phyloP scores from a whole-genome alignment of 2,113 vertebrate species.

The Nannobrachium achirus region DNA sequence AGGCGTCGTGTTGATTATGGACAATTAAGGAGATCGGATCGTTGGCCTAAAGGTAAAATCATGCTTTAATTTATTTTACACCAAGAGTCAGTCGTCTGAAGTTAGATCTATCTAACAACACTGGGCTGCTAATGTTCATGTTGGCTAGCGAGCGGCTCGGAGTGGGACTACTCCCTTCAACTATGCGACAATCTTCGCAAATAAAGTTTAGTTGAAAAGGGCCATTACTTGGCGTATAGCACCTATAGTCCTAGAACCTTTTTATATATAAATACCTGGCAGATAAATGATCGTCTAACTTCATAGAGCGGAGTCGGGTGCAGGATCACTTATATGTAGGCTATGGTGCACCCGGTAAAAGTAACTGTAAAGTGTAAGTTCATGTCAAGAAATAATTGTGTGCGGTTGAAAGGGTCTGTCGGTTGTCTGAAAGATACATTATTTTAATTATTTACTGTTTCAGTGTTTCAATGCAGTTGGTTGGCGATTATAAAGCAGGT shows the following conservation, averaged over 20 bases:
- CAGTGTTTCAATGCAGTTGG: neutral
- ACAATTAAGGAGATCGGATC: conserved; percentile 19
- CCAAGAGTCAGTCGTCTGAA: neutral
- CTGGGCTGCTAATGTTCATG: conserved; percentile 41
- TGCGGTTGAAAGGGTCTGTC: no score
- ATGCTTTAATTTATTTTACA: neutral
- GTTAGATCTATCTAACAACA: conserved; percentile 21
- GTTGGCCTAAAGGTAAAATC: conserved; percentile 44
- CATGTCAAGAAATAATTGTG: no score
- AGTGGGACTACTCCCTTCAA: conserved; percentile 53
- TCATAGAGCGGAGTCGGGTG: no score
- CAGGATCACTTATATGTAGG: no score
- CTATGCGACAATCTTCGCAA: conserved; percentile 2
- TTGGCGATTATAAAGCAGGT: neutral
- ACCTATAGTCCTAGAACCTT: neutral
- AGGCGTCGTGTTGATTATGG: conserved; percentile 36
- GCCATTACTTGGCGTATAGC: neutral
- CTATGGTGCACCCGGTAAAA: no score
- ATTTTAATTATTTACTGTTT: no score
- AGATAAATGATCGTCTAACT: no score
- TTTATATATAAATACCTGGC: neutral
- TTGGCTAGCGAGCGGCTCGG: conserved; percentile 52
- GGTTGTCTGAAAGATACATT: no score
- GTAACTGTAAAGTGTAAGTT: no score
- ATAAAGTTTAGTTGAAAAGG: conserved; percentile 30